A percentile compares a stretch with the other conserved stretches of the same genome.
Evolutionary conservation across 2,113 vertebrate species (phyloP).

Genomic region (Synodontis membranacea): DNA sequence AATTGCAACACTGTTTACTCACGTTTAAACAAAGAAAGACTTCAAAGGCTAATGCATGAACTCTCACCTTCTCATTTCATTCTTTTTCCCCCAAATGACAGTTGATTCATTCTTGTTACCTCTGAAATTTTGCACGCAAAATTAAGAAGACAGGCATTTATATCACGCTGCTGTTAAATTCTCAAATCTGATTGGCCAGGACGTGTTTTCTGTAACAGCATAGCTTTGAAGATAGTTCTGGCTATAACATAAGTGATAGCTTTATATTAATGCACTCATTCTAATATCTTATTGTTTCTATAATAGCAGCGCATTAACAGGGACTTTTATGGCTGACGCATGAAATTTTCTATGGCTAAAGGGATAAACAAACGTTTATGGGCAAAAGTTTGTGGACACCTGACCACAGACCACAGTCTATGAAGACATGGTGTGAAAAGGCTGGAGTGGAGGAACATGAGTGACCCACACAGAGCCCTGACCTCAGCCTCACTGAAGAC

Average conservation of each 20-base stretch:
- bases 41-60: constrained; percentile 43
- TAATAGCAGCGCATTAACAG: neutral
- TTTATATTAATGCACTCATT: neutral
- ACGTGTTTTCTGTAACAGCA: neutral
- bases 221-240: neutral
- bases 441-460: no score
- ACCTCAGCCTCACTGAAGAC: no score
- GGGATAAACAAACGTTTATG: neutral
- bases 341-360: neutral
- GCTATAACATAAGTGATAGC: neutral
- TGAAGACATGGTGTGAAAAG: no score
- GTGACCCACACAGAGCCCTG: no score
- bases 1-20: constrained; percentile 51
- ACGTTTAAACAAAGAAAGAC: constrained; percentile 48
- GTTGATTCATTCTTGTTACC: constrained; percentile 7
- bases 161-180: neutral
- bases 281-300: neutral
- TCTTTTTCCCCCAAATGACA: neutral
- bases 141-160: neutral
- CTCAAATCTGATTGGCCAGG: neutral
- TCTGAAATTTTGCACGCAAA: neutral
- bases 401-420: no score
- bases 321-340: neutral
- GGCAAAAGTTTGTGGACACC: neutral
- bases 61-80: constrained; percentile 3